Percentiles rank a stretch among this genome's conserved stretches.
These are phyloP conservation scores for Cottus gobio DNA, from an alignment of 2,113 vertebrate genomes.

Conservation along the genomic window DNA sequence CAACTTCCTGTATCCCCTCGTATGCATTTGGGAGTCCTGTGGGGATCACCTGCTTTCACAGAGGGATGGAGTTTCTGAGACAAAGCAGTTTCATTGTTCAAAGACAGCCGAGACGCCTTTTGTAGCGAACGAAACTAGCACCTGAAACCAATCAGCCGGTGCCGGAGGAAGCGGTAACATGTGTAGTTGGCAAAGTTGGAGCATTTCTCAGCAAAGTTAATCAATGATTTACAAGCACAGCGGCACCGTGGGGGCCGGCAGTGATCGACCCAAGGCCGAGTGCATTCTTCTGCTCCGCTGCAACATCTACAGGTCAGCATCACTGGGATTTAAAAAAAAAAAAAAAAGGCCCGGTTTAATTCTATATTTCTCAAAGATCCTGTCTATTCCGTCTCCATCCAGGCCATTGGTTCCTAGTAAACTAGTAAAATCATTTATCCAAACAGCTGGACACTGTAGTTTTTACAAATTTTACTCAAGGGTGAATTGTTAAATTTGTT, in stretches of 20 bases:
- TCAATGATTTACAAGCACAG: constrained; percentile 51
- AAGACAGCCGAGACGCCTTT: constrained; percentile 1
- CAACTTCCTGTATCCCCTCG: not conserved
- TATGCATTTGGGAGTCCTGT: constrained; percentile 2
- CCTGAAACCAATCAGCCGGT: constrained; percentile 19
- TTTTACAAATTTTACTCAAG: not conserved
- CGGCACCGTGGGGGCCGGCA: not conserved
- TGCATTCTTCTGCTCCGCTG: not conserved
- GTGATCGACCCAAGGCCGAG: constrained; percentile 30
- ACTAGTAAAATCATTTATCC: not conserved
- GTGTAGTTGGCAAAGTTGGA: constrained; percentile 35
- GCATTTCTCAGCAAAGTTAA: constrained; percentile 48
- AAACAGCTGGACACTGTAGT: too few relatives aligned
- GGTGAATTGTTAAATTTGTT: too few relatives aligned
- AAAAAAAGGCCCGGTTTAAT: not conserved
- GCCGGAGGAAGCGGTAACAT: constrained; percentile 13
- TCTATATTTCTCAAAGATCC: not conserved
- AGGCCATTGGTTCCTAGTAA: not conserved
- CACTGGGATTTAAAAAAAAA: constrained; percentile 13
- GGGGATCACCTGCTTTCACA: constrained; percentile 37
- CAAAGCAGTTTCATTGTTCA: constrained; percentile 36
- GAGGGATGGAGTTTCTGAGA: constrained; percentile 36
- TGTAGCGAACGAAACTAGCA: not conserved
- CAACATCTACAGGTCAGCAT: constrained; percentile 7
- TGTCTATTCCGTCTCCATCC: not conserved